Evolutionary conservation across 1,140 invertebrate genomes (phyloP).

Genomic region (Polyergus mexicanus): DNA sequence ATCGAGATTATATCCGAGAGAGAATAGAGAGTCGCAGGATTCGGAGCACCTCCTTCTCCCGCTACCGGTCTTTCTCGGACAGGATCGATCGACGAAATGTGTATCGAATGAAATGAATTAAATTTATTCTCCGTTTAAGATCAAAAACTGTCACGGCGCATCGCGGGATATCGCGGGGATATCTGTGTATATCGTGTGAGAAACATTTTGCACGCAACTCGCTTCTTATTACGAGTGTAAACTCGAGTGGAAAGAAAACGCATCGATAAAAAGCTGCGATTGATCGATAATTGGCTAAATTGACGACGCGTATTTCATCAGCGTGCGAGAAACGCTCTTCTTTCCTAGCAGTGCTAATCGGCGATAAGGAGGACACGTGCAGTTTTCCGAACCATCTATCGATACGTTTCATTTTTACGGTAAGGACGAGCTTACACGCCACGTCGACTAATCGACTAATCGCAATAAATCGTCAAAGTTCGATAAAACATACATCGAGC

Average conservation of each 20-base stretch:
- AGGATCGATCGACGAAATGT: neutral
- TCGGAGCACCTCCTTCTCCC: neutral
- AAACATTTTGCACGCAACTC: neutral
- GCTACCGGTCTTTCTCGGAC: neutral
- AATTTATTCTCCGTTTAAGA: neutral
- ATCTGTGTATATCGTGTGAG: neutral
- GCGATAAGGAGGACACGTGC: neutral
- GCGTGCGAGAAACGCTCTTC: neutral
- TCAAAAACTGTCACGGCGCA: neutral
- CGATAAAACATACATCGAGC: neutral
- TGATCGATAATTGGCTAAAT: conserved; percentile 15
- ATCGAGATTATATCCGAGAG: neutral
- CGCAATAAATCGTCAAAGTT: neutral
- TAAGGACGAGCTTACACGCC: conserved; percentile 29
- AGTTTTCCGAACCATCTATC: conserved; percentile 2
- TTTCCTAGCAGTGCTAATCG: neutral
- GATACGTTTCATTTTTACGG: conserved; percentile 11
- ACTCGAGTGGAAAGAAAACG: neutral
- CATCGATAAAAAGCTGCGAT: neutral
- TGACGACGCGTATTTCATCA: no score
- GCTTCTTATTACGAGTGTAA: neutral
- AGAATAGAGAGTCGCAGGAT: conserved; percentile 2
- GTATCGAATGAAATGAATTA: neutral
- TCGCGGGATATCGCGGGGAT: neutral
- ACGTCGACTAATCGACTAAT: conserved; percentile 29